Base-by-base conservation (phyloP, 1,140 invertebrate species). In the Amyelois transitella region DNA sequence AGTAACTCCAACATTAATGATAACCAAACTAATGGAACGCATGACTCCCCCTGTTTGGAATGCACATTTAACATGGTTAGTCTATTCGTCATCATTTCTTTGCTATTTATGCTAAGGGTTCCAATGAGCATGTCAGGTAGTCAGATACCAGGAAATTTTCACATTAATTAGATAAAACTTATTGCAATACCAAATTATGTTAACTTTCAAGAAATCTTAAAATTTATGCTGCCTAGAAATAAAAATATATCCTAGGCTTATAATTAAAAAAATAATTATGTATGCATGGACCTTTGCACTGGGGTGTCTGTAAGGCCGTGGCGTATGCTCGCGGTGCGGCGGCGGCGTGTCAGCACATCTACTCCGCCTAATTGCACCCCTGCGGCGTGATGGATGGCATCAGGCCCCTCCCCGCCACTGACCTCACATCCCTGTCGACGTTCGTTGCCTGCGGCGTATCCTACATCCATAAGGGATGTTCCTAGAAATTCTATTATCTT, bases 401-500 rank as follows among this genome's bases (percentile, higher is more conserved):
- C 43, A 53, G 58, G 54, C 51, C 52, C 18, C 44, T 48, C 51
- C 62, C 55, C 54, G 7, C 51, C 59, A 43, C 64, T 60, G 18
- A 38, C 62, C 57, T 45, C 50, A 22, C 61, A 55, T 66, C 63
- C 47, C 60, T 62, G 22, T 69, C 18, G 56, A 28, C 61, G 53
- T 58, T 45, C 69, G 56, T 71, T 14, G 20, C 59, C 68, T 65
- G 64, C 69, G 64, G 60, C 77, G 62, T 69, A 77, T 72, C 76
- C 78, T 68, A 72, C 66, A 62, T 63, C 51, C 69, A 83, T 70
- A 81, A 83, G 81, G 84, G 84, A 82, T 83, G 84, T 85, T 87
- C 77, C 75, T 73, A 87, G 80, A 87, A 87, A 85, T 87, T 82
- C 79, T 80, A 84, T 85, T 85, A 87, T 82, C 72, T 77, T 60